A percentile compares a stretch with the other conserved stretches of the same genome.
Conservation (phyloP, 1,140 invertebrate genomes). For the Sinella curviseta region DNA sequence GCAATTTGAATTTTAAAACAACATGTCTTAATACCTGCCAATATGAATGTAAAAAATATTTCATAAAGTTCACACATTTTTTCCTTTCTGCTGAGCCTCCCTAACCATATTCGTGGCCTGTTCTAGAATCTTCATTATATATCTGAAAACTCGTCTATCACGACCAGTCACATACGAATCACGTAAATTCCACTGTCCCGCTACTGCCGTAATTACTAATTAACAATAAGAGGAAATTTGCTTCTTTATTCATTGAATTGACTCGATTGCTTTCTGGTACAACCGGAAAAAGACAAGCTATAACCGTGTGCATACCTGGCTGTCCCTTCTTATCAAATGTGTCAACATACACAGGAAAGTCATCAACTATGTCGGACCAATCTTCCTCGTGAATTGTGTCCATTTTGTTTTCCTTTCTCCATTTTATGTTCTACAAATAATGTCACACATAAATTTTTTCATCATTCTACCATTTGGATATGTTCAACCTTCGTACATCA, state of each 20-base stretch:
- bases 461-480: not conserved
- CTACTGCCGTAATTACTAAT: not conserved
- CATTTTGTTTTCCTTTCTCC: constrained; percentile 13
- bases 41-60: not conserved
- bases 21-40: too few species aligned
- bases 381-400: not conserved
- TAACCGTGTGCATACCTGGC: not conserved
- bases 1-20: not conserved
- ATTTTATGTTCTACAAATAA: not conserved
- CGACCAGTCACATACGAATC: not conserved
- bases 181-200: not conserved
- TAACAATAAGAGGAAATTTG: not conserved
- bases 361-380: not conserved
- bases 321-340: constrained; percentile 1
- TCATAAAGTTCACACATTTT: not conserved
- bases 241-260: too few species aligned
- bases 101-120: not conserved
- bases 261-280: too few species aligned
- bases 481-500: not conserved
- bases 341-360: not conserved
- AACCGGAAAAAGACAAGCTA: too few species aligned
- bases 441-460: not conserved
- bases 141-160: not conserved
- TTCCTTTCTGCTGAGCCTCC: not conserved
- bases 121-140: not conserved